Evolutionary conservation across 2,113 vertebrate species (phyloP), one percentile per base, ranked within the genome.

Genomic region (Elaphurus davidianus): DNA sequence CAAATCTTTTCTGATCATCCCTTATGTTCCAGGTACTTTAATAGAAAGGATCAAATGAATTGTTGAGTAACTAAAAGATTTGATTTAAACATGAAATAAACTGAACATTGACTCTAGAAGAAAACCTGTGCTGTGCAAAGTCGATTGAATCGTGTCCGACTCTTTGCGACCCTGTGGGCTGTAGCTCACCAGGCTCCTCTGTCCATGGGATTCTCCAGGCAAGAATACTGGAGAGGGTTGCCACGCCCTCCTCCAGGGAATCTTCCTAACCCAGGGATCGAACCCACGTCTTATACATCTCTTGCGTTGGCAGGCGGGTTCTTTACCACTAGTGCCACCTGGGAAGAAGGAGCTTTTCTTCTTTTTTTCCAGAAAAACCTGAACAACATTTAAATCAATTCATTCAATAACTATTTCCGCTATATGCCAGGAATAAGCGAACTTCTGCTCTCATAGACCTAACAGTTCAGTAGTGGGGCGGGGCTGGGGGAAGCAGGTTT

Each of bases 71-170:
- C 30, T 82, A 94, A 74, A 60, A 76, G 40, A 57, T 4, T 85
- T 90, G 52, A 92, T 47, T 90, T 50, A 83, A 96, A 86, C 55
- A 47, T 47, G 83, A 93, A 93, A 45, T 97, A 94, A 83, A 71
- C 81, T 76, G 79, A 92, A 94, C 59, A 4, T 84, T 88, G 21
- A 2, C 52, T 97, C 59, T 94, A 88, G 67, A 87, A 95, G 59
- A 87, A 17, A 86, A 54, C 82, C 67, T 89, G 54, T 17, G 52
- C 52, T 54, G 52, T 19, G 52, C 52, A 7, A 54, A 54, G 52
- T 54, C 52, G 52, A 54, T 54, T 54, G 16, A 54, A 6, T 54
- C 6, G 6, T 54, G 52, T 54, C 52, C 1, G 16, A 54, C 52
- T 19, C 6, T 52, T 52, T 19, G 16, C 5, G 17, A 54, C 17